Base-by-base conservation (phyloP, 2,113 vertebrate genomes). In the Euleptes europaea region DNA sequence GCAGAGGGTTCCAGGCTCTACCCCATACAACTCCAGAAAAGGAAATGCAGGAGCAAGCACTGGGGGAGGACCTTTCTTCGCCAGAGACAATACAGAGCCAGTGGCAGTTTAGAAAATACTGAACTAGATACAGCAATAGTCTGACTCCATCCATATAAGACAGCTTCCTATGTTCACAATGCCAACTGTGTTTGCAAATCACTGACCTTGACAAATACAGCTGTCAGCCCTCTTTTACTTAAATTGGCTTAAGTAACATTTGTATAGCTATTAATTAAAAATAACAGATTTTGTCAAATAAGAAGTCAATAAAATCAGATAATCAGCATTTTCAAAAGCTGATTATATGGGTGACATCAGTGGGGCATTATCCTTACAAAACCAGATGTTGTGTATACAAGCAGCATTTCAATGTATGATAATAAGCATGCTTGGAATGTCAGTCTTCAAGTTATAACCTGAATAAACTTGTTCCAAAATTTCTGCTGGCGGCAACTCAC, bases 281-380 rank as follows among this genome's bases (percentile, higher is more conserved):
- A 84, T 71, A 90, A 89, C 89, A 90, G 89, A 92, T 93, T 94
- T 87, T 86, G 88, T 89, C 60, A 63, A 63, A 63, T 83, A 83
- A 83, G 87, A 82, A 92, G 88, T 90, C 88, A 92, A 89, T 89
- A 94, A 92, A 92, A 79, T 40, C 80, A 90, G 86, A 92, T 92
- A 92, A 94, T 90, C 90, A 89, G 65, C 86, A 82, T 86, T 95
- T 94, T 79, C 88, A 92, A 94, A n/a, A 92, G 89, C 90, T 91
- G 94, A 94, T 95, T 95, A 93, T 88, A 90, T 49, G 86, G 83
- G 88, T 90, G 60, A 63, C 60, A 28, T 7, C 23, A 63, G 60
- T 28, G 26, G 60, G 26, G 28, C 92, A 94, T 94, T 88, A 92
- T 84, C 75, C 72, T 92, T 92, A 90, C 84, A 82, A 91, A 92